Conservation (phyloP, 2,888 invertebrate genomes). For the Chrysolina oricalcia region DNA sequence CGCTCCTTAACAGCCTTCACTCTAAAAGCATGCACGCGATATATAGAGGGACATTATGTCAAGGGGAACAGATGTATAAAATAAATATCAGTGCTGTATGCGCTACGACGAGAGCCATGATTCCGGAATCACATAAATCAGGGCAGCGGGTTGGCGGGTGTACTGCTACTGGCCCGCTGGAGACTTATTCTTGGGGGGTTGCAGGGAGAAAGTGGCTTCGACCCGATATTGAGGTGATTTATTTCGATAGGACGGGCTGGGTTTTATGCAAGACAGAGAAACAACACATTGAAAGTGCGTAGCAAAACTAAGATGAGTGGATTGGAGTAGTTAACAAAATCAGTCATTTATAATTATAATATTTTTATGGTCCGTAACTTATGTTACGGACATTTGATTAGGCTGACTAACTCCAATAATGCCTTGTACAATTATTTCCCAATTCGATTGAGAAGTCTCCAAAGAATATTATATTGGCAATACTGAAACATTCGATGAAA, state of each 20-base stretch:
- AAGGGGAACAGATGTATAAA: conserved; percentile 77
- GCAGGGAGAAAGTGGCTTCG: conserved; percentile 9
- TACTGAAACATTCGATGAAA: too few relatives aligned
- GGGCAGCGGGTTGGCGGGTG: conserved; percentile 66
- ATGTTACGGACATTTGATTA: too few relatives aligned
- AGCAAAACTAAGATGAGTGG: not conserved
- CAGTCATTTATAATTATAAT: too few relatives aligned
- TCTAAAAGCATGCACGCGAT: conserved; percentile 78
- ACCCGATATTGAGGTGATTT: conserved; percentile 30
- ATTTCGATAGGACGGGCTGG: not conserved
- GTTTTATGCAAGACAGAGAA: not conserved
- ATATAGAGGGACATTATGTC: conserved; percentile 81
- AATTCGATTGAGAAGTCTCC: too few relatives aligned
- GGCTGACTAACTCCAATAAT: too few relatives aligned
- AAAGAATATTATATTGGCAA: too few relatives aligned
- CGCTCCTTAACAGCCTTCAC: conserved; percentile 73
- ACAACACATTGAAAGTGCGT: not conserved
- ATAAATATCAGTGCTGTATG: conserved; percentile 75
- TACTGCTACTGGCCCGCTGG: conserved; percentile 30
- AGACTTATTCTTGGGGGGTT: conserved; percentile 23
- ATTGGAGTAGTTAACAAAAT: too few relatives aligned
- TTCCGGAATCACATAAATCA: conserved; percentile 79
- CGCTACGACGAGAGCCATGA: conserved; percentile 73
- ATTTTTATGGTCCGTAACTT: too few relatives aligned
- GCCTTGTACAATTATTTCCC: too few relatives aligned